A percentile compares a stretch with the other conserved stretches of the same genome.
Conservation (phyloP, 2,797 vertebrate genomes). For the Acomys russatus region DNA sequence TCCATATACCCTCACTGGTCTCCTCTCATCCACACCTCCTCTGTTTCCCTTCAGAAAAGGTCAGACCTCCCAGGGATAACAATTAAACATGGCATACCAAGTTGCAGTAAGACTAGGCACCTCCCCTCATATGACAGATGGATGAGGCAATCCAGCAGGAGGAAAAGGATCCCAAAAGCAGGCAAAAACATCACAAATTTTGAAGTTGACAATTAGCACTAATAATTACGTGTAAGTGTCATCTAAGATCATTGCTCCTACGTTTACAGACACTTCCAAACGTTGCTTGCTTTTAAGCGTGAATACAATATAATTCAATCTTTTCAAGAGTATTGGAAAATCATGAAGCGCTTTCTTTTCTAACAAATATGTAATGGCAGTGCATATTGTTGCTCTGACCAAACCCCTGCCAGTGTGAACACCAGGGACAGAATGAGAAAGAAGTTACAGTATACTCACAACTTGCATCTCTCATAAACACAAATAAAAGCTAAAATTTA, state of each 20-base stretch:
- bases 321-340: conserved; percentile 18
- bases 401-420: not conserved
- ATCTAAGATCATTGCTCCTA: not conserved
- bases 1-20: not conserved
- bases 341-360: not conserved
- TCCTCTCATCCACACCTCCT: not conserved
- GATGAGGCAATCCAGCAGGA: not conserved
- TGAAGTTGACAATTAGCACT: not conserved
- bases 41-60: not conserved
- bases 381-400: not conserved
- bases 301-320: not conserved
- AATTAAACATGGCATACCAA: not conserved
- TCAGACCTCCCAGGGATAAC: not conserved
- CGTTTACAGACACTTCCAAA: not conserved
- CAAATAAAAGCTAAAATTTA: conserved; percentile 11
- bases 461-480: not conserved
- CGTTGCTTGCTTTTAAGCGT: not conserved
- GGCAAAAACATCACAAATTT: not conserved
- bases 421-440: not conserved
- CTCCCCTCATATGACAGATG: not conserved
- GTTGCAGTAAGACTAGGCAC: not conserved
- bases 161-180: not conserved
- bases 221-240: not conserved
- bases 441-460: conserved; percentile 25
- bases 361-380: not conserved